Evolutionary conservation across 2,888 invertebrate genomes (phyloP), one percentile per base, ranked within the genome.

Genomic region (Eutolmus rufibarbis): DNA sequence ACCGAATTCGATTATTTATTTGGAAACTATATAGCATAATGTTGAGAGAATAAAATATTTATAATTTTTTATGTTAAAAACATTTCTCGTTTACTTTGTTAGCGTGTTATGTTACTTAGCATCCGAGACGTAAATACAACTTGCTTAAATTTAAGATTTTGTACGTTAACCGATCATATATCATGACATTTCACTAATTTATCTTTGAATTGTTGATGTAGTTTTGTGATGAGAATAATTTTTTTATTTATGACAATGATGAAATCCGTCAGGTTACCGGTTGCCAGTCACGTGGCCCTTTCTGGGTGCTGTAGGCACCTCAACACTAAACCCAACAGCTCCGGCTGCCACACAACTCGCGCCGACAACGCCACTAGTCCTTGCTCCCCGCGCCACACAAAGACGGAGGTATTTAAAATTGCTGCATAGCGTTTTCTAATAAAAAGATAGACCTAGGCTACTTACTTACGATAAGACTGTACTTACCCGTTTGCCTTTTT

Each of bases 231-330:
- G 37, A 87, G 82, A 23, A 37, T 31, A 79, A 46, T 4, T 14
- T 85, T 74, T 56, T 74, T 56, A 56, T 74, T 78, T 31, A 86
- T 46, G 79, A 77, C n/a, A 85, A 82, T 34, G 76, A 46, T 34
- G 51, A 74, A n/a, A 84, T 87, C 34, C 56, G 87, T 88, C 94
- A 95, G 96, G 96, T 94, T 95, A 95, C 94, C 95, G 96, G 93
- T 95, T 96, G 93, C 95, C 96, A 92, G 95, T 95, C 94, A 93
- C 96, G 93, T 96, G 96, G 96, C 95, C 96, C 93, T 96, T 96
- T 95, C 94, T 96, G 93, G 94, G 94, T 89, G 92, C 93, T 79
- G 92, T 94, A 89, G 93, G 94, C 90, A 93, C 94, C 90, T 92
- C 94, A 90, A 93, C 93, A 90, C 92, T 94, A 90, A 94, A 95